These are phyloP conservation scores for Brenthis hecate DNA, from an alignment of 2,888 invertebrate genomes.

Conservation along the genomic window DNA sequence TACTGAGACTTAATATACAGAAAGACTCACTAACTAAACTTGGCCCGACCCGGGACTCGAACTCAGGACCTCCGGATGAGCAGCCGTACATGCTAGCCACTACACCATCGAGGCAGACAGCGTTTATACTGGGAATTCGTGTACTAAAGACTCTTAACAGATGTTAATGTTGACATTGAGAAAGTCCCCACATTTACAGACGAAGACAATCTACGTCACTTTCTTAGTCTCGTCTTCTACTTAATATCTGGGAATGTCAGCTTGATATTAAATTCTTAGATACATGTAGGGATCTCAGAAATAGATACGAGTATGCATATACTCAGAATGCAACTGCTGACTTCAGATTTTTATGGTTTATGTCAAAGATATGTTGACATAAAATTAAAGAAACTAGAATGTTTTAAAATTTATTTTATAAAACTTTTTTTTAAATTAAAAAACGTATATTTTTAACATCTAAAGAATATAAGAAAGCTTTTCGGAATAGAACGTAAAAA, in stretches of 20 bases:
- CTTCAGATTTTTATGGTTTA: not conserved
- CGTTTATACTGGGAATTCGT: too few species aligned
- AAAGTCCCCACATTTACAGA: slow-evolving; percentile 20
- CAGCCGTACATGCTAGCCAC: too few species aligned
- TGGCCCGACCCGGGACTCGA: too few species aligned
- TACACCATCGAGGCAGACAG: too few species aligned
- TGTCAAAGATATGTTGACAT: not conserved
- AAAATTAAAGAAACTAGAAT: too few species aligned
- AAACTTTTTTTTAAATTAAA: too few species aligned
- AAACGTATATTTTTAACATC: not conserved
- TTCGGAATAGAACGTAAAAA: not conserved
- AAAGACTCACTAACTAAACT: too few species aligned
- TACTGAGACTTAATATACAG: too few species aligned
- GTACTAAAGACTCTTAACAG: slow-evolving; percentile 6
- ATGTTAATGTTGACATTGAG: slow-evolving; percentile 17
- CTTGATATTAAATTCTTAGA: slow-evolving; percentile 29
- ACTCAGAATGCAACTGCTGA: not conserved
- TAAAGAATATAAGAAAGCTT: not conserved
- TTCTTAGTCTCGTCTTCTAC: slow-evolving; percentile 21
- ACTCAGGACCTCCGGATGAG: too few species aligned
- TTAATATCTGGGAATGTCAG: slow-evolving; percentile 20
- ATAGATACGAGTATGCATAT: not conserved
- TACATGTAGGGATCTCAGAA: not conserved
- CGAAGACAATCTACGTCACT: slow-evolving; percentile 5
- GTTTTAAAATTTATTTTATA: too few species aligned